Evolutionary conservation across 2,113 vertebrate genomes (phyloP).

Genomic region (Scopus umbretta): DNA sequence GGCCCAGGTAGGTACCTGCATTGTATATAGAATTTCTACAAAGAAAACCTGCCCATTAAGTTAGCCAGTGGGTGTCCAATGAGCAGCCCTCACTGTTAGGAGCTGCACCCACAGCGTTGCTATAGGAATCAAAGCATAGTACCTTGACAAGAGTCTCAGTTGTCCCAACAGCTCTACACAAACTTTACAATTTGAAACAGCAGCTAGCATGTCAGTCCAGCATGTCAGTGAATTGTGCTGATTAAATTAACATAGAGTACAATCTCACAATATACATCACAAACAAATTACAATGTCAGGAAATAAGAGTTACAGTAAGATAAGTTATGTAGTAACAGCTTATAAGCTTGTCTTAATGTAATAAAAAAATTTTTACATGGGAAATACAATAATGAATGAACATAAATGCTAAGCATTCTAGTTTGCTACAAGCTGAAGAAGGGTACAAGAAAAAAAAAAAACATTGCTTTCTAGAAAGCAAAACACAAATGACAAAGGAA

Average conservation of each 20-base stretch:
- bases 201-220: conserved; percentile 99
- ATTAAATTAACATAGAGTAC: conserved; percentile 99
- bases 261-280: conserved; percentile 98
- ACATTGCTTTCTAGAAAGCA: conserved; percentile 73
- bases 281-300: conserved; percentile 88
- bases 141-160: conserved; percentile 85
- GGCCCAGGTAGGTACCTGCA: conserved; percentile 93
- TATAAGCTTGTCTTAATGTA: conserved; percentile 84
- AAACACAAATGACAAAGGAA: conserved; percentile 78
- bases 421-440: conserved; percentile 79
- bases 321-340: conserved; percentile 91
- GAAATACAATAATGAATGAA: conserved; percentile 84
- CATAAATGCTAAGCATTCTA: conserved; percentile 82
- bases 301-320: conserved; percentile 93
- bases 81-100: conserved; percentile 74
- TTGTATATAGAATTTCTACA: conserved; percentile 85
- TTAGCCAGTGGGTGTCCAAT: conserved; percentile 80
- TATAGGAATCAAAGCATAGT: conserved; percentile 91
- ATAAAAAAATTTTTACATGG: conserved; percentile 84
- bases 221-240: conserved; percentile 99
- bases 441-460: conserved; percentile 63
- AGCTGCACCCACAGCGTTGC: conserved; percentile 88
- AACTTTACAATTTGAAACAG: conserved; percentile 85
- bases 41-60: conserved; percentile 81
- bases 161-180: conserved; percentile 82